Evolutionary conservation across 2,113 vertebrate genomes (phyloP).

Genomic region (Pterocles orientalis): DNA sequence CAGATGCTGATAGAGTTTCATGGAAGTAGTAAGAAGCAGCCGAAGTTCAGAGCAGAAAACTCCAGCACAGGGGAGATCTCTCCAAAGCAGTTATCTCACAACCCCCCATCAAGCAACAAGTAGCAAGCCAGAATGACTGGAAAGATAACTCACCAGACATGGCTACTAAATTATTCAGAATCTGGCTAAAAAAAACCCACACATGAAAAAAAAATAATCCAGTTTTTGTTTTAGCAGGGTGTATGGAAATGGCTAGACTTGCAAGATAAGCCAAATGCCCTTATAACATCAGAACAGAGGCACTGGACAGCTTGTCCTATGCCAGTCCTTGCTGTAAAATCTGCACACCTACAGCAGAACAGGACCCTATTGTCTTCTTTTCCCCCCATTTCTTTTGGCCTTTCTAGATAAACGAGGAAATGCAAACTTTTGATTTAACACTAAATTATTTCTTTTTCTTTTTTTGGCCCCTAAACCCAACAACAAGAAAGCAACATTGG

Average conservation of each 20-base stretch:
- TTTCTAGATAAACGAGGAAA: neutral
- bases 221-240: neutral
- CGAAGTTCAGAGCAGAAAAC: neutral
- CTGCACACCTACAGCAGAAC: neutral
- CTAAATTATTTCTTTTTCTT: neutral
- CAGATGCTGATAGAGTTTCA: neutral
- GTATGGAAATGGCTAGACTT: neutral
- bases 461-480: neutral
- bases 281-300: neutral
- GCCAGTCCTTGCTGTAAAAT: neutral
- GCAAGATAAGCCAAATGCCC: neutral
- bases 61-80: neutral
- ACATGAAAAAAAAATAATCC: neutral
- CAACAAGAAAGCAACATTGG: neutral
- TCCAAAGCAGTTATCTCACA: neutral
- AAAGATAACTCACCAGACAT: neutral
- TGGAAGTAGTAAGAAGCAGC: neutral
- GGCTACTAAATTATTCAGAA: neutral
- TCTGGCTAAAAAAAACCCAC: accelerated
- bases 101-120: neutral
- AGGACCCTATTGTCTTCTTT: neutral
- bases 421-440: neutral
- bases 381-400: neutral
- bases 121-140: neutral
- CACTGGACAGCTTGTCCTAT: neutral